Percentiles rank a stretch among this genome's conserved stretches.
Evolutionary conservation across 2,888 invertebrate genomes (phyloP).

Genomic region (Lacanobia oleracea): DNA sequence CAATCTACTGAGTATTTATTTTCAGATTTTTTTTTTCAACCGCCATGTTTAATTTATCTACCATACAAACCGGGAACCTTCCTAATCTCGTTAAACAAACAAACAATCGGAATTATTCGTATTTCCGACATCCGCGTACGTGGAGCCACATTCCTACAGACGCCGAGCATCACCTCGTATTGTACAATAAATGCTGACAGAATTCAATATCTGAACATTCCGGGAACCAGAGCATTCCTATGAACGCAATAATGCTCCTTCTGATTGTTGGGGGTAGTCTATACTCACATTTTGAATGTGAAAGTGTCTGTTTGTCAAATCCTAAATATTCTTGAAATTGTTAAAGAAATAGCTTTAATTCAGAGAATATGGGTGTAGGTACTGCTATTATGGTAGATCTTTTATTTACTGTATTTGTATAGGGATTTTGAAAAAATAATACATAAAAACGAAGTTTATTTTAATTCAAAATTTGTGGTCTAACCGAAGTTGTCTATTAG

Average conservation of each 20-base stretch:
- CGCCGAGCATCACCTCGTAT: slow-evolving; percentile 47
- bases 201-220: slow-evolving; percentile 70
- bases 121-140: slow-evolving; percentile 15
- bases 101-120: slow-evolving; percentile 25
- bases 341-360: too few relatives aligned
- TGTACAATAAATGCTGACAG: slow-evolving; percentile 51
- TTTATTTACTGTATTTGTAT: too few relatives aligned
- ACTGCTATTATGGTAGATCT: too few relatives aligned
- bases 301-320: background rate
- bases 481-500: too few relatives aligned
- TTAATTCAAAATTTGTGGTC: too few relatives aligned
- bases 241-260: slow-evolving; percentile 66
- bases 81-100: slow-evolving; percentile 20
- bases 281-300: slow-evolving; percentile 21
- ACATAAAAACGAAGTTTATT: too few relatives aligned
- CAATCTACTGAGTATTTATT: background rate
- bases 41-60: background rate
- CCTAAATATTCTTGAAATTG: too few relatives aligned
- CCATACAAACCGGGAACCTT: background rate
- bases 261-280: slow-evolving; percentile 66
- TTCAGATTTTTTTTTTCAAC: background rate
- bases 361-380: too few relatives aligned
- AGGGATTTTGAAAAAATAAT: too few relatives aligned
- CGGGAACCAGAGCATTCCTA: slow-evolving; percentile 56
- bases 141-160: slow-evolving; percentile 48